A percentile compares a stretch with the other conserved stretches of the same genome.
These are phyloP conservation scores for Ormyrus labotus DNA, from an alignment of 2,888 invertebrate genomes.

Conservation along the genomic window DNA sequence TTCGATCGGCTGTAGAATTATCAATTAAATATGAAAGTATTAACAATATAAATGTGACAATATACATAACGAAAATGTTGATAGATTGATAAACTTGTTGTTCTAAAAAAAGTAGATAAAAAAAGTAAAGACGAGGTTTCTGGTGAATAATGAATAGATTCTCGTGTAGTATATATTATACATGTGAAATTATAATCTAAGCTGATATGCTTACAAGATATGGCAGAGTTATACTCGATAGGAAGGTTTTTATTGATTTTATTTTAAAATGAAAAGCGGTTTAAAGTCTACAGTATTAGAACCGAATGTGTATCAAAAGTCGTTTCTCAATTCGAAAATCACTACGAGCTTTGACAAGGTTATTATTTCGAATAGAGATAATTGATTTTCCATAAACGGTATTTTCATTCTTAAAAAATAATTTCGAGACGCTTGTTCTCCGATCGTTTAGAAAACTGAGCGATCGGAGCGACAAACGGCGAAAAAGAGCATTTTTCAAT, in stretches of 20 bases:
- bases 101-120: too few relatives aligned
- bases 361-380: background rate
- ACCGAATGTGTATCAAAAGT: conserved; percentile 7
- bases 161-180: background rate
- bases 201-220: background rate
- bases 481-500: background rate
- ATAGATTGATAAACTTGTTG: too few relatives aligned
- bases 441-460: conserved; percentile 2
- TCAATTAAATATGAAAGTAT: too few relatives aligned
- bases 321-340: background rate
- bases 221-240: conserved; percentile 11
- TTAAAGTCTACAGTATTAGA: conserved; percentile 13
- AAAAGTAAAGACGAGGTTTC: too few relatives aligned
- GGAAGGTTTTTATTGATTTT: background rate
- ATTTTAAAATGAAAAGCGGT: background rate
- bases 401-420: background rate
- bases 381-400: background rate
- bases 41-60: too few relatives aligned
- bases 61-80: too few relatives aligned
- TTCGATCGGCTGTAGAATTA: too few relatives aligned
- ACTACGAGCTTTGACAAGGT: too few relatives aligned
- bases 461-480: conserved; percentile 23
- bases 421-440: conserved; percentile 16
- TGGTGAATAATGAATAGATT: too few relatives aligned
- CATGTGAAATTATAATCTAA: background rate